A percentile compares a stretch with the other conserved stretches of the same genome.
These are phyloP conservation scores for Catostomus latipinnis DNA, from an alignment of 2,797 vertebrate species.

Conservation along the genomic window DNA sequence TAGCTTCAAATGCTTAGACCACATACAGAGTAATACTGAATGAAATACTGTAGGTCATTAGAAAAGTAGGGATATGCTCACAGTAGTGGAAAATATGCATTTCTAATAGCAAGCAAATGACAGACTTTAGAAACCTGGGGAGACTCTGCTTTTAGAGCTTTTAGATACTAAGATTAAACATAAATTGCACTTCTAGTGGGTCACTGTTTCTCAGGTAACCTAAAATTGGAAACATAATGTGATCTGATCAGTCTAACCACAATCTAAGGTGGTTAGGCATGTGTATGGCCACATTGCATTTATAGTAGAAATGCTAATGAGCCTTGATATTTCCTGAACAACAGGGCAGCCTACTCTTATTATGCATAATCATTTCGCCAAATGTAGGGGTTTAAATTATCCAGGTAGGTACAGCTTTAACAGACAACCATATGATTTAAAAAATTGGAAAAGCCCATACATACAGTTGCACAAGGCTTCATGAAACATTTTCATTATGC, in stretches of 20 bases:
- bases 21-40: constrained; percentile 28
- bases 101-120: constrained; percentile 4
- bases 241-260: not conserved
- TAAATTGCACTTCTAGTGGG: not conserved
- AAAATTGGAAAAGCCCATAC: too few species aligned
- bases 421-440: too few species aligned
- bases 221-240: not conserved
- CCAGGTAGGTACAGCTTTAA: too few species aligned
- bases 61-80: constrained; percentile 1
- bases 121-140: not conserved
- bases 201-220: not conserved
- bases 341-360: too few species aligned
- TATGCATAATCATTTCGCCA: too few species aligned
- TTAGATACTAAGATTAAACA: not conserved
- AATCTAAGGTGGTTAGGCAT: not conserved
- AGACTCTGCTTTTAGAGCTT: not conserved
- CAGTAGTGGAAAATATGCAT: constrained; percentile 1
- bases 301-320: not conserved
- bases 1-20: not conserved
- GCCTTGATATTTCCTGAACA: not conserved
- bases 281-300: not conserved
- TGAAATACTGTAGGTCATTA: not conserved
- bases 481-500: too few species aligned
- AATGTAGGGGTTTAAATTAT: too few species aligned
- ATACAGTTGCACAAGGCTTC: too few species aligned